phyloP scores from a whole-genome alignment of 1,140 invertebrate species.

The Dendroctonus valens region DNA sequence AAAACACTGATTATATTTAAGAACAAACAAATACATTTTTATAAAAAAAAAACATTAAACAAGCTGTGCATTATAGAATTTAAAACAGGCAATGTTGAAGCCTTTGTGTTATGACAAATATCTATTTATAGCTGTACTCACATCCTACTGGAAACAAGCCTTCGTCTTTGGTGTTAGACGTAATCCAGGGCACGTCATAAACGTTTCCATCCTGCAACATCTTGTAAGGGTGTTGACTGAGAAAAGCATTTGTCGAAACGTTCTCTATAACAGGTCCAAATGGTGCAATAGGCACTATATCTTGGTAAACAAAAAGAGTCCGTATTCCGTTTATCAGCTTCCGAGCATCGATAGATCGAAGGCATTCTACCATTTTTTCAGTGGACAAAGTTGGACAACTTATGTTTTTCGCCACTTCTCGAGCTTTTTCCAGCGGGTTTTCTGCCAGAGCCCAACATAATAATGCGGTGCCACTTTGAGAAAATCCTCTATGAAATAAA shows the following conservation, averaged over 20 bases:
- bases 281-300: slow-evolving; percentile 42
- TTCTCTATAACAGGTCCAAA: slow-evolving; percentile 45
- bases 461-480: slow-evolving; percentile 74
- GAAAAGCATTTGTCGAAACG: slow-evolving; percentile 52
- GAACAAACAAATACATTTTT: too few relatives aligned
- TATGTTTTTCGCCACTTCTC: slow-evolving; percentile 61
- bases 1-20: too few relatives aligned
- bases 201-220: slow-evolving; percentile 53
- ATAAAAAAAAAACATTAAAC: too few relatives aligned
- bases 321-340: slow-evolving; percentile 24
- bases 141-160: slow-evolving; percentile 43
- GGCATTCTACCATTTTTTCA: slow-evolving; percentile 67
- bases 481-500: slow-evolving; percentile 68
- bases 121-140: slow-evolving; percentile 11
- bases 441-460: slow-evolving; percentile 69
- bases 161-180: slow-evolving; percentile 46
- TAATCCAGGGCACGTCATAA: slow-evolving; percentile 49
- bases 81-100: neutral
- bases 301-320: slow-evolving; percentile 25
- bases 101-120: neutral
- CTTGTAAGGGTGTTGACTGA: slow-evolving; percentile 54
- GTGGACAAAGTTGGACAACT: slow-evolving; percentile 64
- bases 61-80: neutral
- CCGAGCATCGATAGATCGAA: slow-evolving; percentile 49
- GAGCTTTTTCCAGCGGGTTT: slow-evolving; percentile 65